Evolutionary conservation across 1,140 invertebrate species (phyloP).

Genomic region (Anagrus nilaparvatae): DNA sequence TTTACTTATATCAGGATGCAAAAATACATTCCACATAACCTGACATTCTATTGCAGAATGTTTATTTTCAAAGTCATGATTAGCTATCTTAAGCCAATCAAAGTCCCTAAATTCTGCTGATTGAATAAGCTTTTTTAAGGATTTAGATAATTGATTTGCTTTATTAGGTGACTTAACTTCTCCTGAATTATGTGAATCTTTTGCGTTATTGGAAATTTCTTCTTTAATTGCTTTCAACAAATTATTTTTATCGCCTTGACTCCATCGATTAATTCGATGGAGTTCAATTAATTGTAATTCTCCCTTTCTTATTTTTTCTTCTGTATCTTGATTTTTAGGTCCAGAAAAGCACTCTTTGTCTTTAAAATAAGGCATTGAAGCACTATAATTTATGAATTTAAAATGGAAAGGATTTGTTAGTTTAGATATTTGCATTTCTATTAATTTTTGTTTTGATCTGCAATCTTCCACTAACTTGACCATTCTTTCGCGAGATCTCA

Average conservation of each 20-base stretch:
- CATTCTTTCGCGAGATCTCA: conserved; percentile 19
- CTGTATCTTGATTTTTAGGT: conserved; percentile 32
- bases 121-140: conserved; percentile 25
- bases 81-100: conserved; percentile 43
- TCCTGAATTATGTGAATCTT: background rate
- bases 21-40: conserved; percentile 55
- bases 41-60: conserved; percentile 45
- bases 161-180: conserved; percentile 5
- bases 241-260: conserved; percentile 25
- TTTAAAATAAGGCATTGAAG: conserved; percentile 42
- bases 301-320: conserved; percentile 26
- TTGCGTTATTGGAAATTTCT: conserved; percentile 19
- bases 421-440: conserved; percentile 14
- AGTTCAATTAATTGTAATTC: conserved; percentile 32
- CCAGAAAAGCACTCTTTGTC: conserved; percentile 31
- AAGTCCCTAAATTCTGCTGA: conserved; percentile 27
- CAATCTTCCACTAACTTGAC: conserved; percentile 22
- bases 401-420: background rate
- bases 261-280: conserved; percentile 27
- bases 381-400: conserved; percentile 15
- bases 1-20: conserved; percentile 56
- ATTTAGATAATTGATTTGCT: conserved; percentile 18
- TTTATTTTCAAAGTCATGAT: conserved; percentile 33
- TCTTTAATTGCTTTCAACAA: conserved; percentile 26
- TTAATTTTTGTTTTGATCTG: conserved; percentile 16